phyloP scores from a whole-genome alignment of 2,888 invertebrate species.

The Drepana falcataria region DNA sequence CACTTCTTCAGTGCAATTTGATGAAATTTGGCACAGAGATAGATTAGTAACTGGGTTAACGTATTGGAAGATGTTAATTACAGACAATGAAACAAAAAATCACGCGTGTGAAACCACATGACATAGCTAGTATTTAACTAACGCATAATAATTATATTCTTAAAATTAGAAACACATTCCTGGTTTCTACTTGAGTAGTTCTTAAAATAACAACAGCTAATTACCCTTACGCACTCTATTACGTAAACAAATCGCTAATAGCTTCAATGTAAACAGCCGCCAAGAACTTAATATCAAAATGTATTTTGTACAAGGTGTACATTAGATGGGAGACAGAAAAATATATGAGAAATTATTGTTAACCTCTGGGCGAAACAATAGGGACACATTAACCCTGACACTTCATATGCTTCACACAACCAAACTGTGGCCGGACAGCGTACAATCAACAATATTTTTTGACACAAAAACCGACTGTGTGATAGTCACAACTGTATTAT shows the following conservation, averaged over 20 bases:
- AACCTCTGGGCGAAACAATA: not conserved
- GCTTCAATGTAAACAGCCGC: not conserved
- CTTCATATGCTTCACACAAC: slow-evolving; percentile 8
- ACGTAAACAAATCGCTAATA: not conserved
- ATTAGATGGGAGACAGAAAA: not conserved
- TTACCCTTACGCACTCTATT: not conserved
- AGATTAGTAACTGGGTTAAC: too few relatives aligned
- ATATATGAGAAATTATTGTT: not conserved
- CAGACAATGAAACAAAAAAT: too few relatives aligned
- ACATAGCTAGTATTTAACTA: too few relatives aligned
- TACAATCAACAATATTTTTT: slow-evolving; percentile 24
- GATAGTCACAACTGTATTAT: slow-evolving; percentile 39
- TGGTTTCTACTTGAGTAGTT: too few relatives aligned
- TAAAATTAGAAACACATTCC: too few relatives aligned
- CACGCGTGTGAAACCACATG: too few relatives aligned
- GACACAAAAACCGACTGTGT: slow-evolving; percentile 26
- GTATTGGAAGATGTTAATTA: too few relatives aligned
- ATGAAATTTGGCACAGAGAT: too few relatives aligned
- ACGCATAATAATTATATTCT: too few relatives aligned
- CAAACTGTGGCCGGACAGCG: slow-evolving; percentile 13
- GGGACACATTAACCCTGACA: slow-evolving; percentile 19
- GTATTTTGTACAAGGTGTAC: not conserved
- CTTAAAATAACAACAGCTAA: not conserved
- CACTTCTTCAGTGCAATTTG: too few relatives aligned
- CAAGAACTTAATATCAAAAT: not conserved